Percentiles rank a stretch among this genome's conserved stretches.
phyloP scores from a whole-genome alignment of 2,797 vertebrate species.

The Gambusia yucatana region DNA sequence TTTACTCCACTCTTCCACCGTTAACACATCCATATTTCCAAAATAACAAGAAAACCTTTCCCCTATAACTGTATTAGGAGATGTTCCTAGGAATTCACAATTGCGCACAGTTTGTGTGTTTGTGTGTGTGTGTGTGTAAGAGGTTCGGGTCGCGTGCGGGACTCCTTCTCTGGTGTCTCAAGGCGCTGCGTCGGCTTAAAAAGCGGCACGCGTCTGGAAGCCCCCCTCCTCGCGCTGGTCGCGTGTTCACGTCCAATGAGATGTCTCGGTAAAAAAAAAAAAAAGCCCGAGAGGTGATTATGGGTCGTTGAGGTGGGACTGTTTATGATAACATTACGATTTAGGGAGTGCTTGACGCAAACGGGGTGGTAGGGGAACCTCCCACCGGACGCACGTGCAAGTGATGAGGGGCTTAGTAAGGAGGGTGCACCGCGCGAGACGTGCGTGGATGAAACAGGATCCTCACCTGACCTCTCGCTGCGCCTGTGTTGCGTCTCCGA shows the following conservation, averaged over 20 bases:
- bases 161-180: conserved; percentile 90
- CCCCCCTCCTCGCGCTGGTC: conserved; percentile 92
- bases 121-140: conserved; percentile 50
- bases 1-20: conserved; percentile 76
- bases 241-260: conserved; percentile 94
- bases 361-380: conserved; percentile 74
- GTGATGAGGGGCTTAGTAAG: conserved; percentile 49
- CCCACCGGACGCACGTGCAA: conserved; percentile 76
- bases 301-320: conserved; percentile 60
- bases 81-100: conserved; percentile 52
- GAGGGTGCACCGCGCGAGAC: conserved; percentile 68
- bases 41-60: not conserved
- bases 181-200: conserved; percentile 91
- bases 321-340: conserved; percentile 76
- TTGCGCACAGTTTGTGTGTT: conserved; percentile 60
- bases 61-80: not conserved
- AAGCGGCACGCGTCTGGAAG: conserved; percentile 95
- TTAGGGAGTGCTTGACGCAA: conserved; percentile 77
- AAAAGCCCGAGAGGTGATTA: conserved; percentile 76
- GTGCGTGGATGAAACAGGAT: conserved; percentile 19
- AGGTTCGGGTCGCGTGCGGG: conserved; percentile 81
- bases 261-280: conserved; percentile 59
- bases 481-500: conserved; percentile 2
- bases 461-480: conserved; percentile 39
- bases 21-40: conserved; percentile 73